Evolutionary conservation across 2,113 vertebrate species (phyloP).

Genomic region (Ivindomyrus marchei): DNA sequence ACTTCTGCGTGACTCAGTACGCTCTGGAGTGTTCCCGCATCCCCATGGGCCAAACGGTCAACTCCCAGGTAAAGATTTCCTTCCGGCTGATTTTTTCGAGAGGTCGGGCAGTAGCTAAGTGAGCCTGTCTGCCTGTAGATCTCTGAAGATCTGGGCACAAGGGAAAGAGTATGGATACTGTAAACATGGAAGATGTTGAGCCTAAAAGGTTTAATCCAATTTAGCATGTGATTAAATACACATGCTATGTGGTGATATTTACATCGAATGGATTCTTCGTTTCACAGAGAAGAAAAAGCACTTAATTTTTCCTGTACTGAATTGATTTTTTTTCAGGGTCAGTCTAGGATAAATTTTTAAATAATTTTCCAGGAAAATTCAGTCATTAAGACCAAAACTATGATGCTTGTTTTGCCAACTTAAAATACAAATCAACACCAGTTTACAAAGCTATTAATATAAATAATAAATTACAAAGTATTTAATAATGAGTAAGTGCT

Average conservation of each 20-base stretch:
- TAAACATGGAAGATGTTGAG: not conserved
- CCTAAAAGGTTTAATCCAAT: not conserved
- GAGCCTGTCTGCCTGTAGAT: not conserved
- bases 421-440: not conserved
- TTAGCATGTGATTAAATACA: not conserved
- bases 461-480: not conserved
- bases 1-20: constrained; percentile 98
- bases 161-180: not conserved
- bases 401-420: not conserved
- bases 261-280: not conserved
- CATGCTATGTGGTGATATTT: not conserved
- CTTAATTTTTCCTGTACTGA: not conserved
- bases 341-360: not conserved
- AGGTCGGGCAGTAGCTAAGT: not conserved
- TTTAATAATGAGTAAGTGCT: not conserved
- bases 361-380: not conserved
- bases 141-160: not conserved
- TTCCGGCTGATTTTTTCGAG: not conserved
- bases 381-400: not conserved
- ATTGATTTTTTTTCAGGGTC: not conserved
- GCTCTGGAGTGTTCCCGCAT: constrained; percentile 94
- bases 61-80: constrained; percentile 83
- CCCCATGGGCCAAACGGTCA: constrained; percentile 95
- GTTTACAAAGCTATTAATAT: not conserved
- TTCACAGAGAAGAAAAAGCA: not conserved